Conservation (phyloP, 2,888 invertebrate species). For the Plebejus argus region DNA sequence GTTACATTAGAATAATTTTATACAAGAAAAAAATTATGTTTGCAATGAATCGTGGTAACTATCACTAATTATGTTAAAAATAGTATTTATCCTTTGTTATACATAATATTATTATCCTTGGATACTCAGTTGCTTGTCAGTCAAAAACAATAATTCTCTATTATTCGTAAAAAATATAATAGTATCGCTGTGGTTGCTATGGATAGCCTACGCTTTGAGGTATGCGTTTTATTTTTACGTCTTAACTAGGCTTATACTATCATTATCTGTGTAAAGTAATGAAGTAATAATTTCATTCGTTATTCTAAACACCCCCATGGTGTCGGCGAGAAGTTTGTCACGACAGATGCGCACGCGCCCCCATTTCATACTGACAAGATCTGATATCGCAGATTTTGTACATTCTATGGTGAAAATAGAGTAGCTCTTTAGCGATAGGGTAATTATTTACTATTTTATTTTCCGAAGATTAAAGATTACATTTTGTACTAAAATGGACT, state of each 20-base stretch:
- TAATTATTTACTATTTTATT: background rate
- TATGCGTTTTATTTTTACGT: background rate
- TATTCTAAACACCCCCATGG: slow-evolving; percentile 33
- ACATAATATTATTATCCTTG: no score
- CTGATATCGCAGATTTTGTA: slow-evolving; percentile 30
- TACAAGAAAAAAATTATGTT: background rate
- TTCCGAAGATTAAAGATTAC: no score
- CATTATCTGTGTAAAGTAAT: slow-evolving; percentile 13
- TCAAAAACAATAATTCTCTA: background rate
- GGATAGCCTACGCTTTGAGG: background rate
- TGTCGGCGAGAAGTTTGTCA: slow-evolving; percentile 31
- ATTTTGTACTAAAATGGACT: no score
- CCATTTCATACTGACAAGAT: slow-evolving; percentile 34
- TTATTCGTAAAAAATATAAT: background rate
- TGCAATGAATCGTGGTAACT: background rate
- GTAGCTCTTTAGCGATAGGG: background rate
- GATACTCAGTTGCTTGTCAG: no score
- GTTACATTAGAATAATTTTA: background rate
- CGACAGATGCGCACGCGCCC: slow-evolving; percentile 41
- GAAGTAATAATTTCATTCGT: slow-evolving; percentile 28
- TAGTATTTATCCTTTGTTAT: no score
- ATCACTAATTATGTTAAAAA: background rate
- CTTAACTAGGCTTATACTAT: background rate
- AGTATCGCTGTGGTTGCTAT: background rate
- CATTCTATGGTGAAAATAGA: slow-evolving; percentile 5